Evolutionary conservation across 23 tunicate genomes (phyloP), one percentile per base, ranked within the genome.

Genomic region (Phallusia fumigata): DNA sequence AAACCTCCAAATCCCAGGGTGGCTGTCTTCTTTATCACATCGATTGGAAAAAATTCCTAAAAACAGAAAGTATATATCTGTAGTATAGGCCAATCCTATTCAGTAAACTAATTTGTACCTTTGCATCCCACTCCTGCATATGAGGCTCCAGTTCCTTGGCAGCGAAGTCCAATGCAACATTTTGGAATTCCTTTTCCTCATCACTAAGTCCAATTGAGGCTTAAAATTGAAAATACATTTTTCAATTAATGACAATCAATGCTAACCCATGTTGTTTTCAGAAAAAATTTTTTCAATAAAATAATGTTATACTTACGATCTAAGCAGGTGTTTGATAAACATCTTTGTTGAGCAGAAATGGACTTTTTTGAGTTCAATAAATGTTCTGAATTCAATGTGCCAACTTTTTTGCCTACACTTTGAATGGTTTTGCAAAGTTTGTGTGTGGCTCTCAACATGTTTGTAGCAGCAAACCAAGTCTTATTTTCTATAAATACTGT

Each of bases 91-190:
- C 47, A 40, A 10, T n/a, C n/a, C n/a, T n/a, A n/a, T n/a, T n/a
- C n/a, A n/a, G n/a, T n/a, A n/a, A n/a, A n/a, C n/a, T n/a, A n/a
- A n/a, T 31, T 26, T n/a, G 16, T 78, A 65, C 85, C 79, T 94
- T 85, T 79, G 86, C 84, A 83, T 94, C 98, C 98, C 98, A 94
- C 53, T 85, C 83, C 52, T 89, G 98, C 98, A 94, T 94, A 64
- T 94, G 78, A 18, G 98, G 98, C 2, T 79, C 90, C 32, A 94
- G 36, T 75, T 94, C 98, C 18, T 89, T 89, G 15, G 74, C 80
- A 47, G 98, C 98, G 85, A 94, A 94, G 58, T 94, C 84, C 11
- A 78, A 65, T 19, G 98, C 98, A n/a, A 94, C 79, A 32, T 73
- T 53, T 82, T 94, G 98, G 64, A 90, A 86, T 89, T 94, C 90